Conservation (phyloP, 2,888 invertebrate genomes). For the Aromia moschata region DNA sequence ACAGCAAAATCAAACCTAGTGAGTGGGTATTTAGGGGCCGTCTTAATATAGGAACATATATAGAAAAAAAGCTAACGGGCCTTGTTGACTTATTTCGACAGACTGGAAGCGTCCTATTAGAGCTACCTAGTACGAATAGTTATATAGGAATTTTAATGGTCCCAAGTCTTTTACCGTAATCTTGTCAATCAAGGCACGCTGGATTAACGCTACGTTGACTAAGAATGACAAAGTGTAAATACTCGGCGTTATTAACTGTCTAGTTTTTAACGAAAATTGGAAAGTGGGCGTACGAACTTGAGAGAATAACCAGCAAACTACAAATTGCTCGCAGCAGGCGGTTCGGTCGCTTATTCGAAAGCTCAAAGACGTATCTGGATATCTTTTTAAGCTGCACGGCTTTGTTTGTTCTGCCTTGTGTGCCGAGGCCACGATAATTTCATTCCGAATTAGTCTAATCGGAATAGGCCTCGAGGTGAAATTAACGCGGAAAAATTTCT, state of each 20-base stretch:
- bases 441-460: background rate
- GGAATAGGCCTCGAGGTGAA: no score
- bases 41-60: no score
- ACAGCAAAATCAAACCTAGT: no score
- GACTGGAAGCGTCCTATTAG: no score
- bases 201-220: background rate
- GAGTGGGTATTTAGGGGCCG: no score
- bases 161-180: background rate
- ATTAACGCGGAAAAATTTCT: no score
- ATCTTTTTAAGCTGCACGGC: background rate
- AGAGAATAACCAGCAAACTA: slow-evolving; percentile 17
- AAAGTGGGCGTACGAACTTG: slow-evolving; percentile 22
- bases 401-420: slow-evolving; percentile 4
- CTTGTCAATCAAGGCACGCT: slow-evolving; percentile 4
- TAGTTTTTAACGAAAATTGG: slow-evolving; percentile 22
- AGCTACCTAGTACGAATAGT: no score
- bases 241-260: slow-evolving; percentile 16
- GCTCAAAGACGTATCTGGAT: slow-evolving; percentile 6
- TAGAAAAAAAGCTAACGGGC: no score
- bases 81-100: no score
- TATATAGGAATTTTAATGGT: background rate
- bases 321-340: slow-evolving; percentile 25
- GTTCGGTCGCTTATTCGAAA: slow-evolving; percentile 9
- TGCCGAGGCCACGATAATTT: background rate
- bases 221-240: slow-evolving; percentile 20